Conservation (phyloP, 2,113 vertebrate species). For the Trematomus loennbergii region DNA sequence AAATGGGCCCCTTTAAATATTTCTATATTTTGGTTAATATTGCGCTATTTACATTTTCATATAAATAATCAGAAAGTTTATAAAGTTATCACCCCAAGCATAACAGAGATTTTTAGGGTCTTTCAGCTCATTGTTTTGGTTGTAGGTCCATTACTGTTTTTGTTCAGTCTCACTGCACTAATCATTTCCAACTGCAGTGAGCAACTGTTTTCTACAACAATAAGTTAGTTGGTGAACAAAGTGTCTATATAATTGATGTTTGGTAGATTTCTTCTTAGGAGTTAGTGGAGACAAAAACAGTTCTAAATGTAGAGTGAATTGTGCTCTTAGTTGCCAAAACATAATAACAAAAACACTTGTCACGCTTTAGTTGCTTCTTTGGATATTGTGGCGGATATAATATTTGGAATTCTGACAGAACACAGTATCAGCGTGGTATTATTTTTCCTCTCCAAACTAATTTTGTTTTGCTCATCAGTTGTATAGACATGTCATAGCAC, state of each 20-base stretch:
- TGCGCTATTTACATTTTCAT: constrained; percentile 1
- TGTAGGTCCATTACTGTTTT: too few relatives aligned
- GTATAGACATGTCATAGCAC: neutral
- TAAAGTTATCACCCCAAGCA: neutral
- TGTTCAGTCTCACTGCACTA: too few relatives aligned
- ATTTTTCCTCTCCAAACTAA: neutral
- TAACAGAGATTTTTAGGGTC: too few relatives aligned
- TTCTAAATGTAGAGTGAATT: neutral
- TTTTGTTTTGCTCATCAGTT: neutral
- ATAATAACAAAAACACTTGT: too few relatives aligned
- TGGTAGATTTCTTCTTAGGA: neutral
- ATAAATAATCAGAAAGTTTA: constrained; percentile 13
- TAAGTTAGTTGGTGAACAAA: neutral
- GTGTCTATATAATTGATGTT: neutral
- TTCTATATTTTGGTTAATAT: too few relatives aligned
- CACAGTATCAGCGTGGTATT: neutral
- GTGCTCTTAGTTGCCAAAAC: too few relatives aligned
- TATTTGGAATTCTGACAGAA: neutral
- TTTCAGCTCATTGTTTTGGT: too few relatives aligned
- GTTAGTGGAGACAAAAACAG: neutral
- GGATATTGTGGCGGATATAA: too few relatives aligned
- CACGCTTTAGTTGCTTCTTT: neutral
- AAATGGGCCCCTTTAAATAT: too few relatives aligned
- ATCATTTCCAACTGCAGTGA: too few relatives aligned
- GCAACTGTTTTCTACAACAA: too few relatives aligned